Evolutionary conservation across 1,140 invertebrate genomes (phyloP), one percentile per base, ranked within the genome.

Genomic region (Oedothorax gibbosus): DNA sequence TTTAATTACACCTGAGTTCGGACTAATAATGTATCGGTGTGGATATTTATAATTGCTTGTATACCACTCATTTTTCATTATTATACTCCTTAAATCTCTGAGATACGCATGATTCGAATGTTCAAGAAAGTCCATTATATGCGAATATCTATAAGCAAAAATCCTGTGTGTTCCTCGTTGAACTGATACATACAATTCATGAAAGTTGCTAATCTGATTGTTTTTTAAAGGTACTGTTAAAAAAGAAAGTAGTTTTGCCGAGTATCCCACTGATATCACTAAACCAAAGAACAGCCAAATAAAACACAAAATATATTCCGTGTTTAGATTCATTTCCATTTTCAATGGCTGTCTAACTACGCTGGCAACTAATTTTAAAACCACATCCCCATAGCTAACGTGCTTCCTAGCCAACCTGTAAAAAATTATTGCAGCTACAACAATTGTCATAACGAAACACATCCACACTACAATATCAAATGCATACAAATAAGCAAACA

Each of bases 181-280:
- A 7, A 68, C 77, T 20, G 49, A 62, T 21, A 15, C 35, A n/a
- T 62, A n/a, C 11, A 79, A 51, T 15, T 79, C 14, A 0, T 8
- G 2, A 2, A 79, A 54, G 18, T 35, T 79, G 21, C 53, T 54
- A 0, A 79, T 18, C 8, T 21, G 57, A 1, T n/a, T 9, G 7
- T 68, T 79, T 68, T 64, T 64, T 20, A 79, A 54, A 35, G 77
- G 62, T 21, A 79, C n/a, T 9, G 77, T 79, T 9, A 79, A 14
- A 68, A 54, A 79, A 8, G 77, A 79, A 2, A 68, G 15, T 3
- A 79, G 35, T 15, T 20, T 54, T 18, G 57, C 20, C 0, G 77
- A 68, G 68, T 79, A 79, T 21, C n/a, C 12, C 50, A 68, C 4
- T n/a, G 77, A 54, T 15, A 68, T 21, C 35, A 68, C 5, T 8